These are phyloP conservation scores for Isoperla grammatica DNA, from an alignment of 2,888 invertebrate genomes.

Conservation along the genomic window DNA sequence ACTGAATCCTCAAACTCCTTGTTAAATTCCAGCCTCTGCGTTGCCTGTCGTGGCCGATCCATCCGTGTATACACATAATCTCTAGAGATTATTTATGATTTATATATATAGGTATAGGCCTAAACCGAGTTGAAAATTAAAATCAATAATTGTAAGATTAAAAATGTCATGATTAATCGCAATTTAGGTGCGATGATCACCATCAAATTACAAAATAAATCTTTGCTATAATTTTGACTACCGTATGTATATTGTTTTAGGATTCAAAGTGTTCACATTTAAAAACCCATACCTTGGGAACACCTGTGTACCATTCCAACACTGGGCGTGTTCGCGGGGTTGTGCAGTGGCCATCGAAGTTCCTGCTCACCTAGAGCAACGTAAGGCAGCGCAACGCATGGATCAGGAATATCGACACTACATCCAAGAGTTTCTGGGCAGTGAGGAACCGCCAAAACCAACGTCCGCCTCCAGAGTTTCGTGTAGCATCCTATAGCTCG, in stretches of 20 bases:
- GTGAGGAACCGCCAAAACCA: background rate
- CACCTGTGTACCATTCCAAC: conserved; percentile 47
- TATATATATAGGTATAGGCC: too few relatives aligned
- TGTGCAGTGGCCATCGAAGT: conserved; percentile 45
- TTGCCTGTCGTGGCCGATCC: too few relatives aligned
- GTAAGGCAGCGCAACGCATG: conserved; percentile 22
- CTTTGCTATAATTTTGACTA: too few relatives aligned
- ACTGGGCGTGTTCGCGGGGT: conserved; percentile 44
- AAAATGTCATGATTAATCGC: background rate
- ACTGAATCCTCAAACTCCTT: too few relatives aligned
- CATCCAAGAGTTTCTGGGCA: conserved; percentile 23
- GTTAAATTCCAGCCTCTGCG: too few relatives aligned
- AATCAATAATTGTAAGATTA: too few relatives aligned
- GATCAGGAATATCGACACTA: conserved; percentile 26
- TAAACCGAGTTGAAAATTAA: too few relatives aligned
- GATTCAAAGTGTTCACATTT: conserved; percentile 46
- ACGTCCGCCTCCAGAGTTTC: background rate
- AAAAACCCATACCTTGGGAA: conserved; percentile 47
- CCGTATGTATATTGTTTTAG: conserved; percentile 33
- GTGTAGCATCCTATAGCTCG: background rate
- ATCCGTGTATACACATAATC: too few relatives aligned
- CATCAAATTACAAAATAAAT: background rate
- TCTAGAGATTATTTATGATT: too few relatives aligned
- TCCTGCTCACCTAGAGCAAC: conserved; percentile 38
- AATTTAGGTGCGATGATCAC: background rate